Base-by-base conservation (phyloP, 2,888 invertebrate species). In the Orchestes rusci region DNA sequence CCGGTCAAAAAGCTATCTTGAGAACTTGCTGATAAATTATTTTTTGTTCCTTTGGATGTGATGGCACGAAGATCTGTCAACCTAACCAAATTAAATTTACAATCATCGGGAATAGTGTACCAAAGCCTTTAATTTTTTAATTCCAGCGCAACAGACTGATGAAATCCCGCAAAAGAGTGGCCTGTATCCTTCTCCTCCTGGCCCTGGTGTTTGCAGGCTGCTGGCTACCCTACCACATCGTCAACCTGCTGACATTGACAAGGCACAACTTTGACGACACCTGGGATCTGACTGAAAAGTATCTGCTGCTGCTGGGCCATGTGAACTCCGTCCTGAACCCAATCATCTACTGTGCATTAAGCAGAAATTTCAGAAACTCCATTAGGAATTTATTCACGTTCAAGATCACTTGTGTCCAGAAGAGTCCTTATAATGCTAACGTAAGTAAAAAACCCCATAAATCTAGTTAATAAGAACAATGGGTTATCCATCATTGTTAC, bases 241-340 rank as follows among this genome's bases (percentile, higher is more conserved):
- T 82, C 16, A 77, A 75, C 58, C 70, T 84, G 12, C 68, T 84
- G 38, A 65, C 79, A 4, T 72, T 80, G 10, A 73, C 73, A 3
- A 57, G 56, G 3, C 19, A 43, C 1, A 29, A 39, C 5, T 4
- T 28, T 17, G 20, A 15, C 3, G 56, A 63, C n/a, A 57, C 68
- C 59, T 52, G 61, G 15, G 18, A 43, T 28, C 54, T 67, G n/a
- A 62, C 73, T 16, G 57, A 76, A 40, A 78, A 79, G 1, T 85
- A 84, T 60, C 76, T 82, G 5, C 68, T 85, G 19, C 70, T 84
- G 2, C 66, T 86, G 65, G 84, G 84, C 32, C 84, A 86, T 62
- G 77, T 79, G 1, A 85, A 85, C 66, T 84, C 84, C 2, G 84
- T 84, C 3, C 74, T 84, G 57, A 85, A 85, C 67, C 85, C 85